Conservation (phyloP, 1,140 invertebrate genomes). For the Melitaea cinxia region DNA sequence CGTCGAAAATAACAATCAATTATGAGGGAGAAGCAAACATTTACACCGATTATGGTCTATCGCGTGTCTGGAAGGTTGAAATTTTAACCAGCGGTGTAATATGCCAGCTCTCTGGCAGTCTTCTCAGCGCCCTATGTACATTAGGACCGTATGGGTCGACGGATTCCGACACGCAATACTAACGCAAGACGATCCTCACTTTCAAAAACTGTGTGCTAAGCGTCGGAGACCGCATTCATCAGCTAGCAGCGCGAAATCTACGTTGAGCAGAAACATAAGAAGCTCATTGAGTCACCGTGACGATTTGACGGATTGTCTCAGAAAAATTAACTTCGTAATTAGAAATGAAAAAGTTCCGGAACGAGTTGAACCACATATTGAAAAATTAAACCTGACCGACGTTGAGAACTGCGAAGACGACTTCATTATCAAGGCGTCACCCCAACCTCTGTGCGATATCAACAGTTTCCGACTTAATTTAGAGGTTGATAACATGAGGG, state of each 20-base stretch:
- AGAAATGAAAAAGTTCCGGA: slow-evolving; percentile 45
- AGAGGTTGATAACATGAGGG: slow-evolving; percentile 55
- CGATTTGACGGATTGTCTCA: slow-evolving; percentile 48
- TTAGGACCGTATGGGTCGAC: slow-evolving; percentile 87
- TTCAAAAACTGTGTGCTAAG: slow-evolving; percentile 54
- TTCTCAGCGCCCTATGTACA: slow-evolving; percentile 86
- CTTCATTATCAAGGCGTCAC: slow-evolving; percentile 49
- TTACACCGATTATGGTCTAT: slow-evolving; percentile 42
- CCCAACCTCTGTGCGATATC: slow-evolving; percentile 51
- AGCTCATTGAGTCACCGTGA: slow-evolving; percentile 48
- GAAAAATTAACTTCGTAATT: slow-evolving; percentile 61
- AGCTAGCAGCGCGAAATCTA: slow-evolving; percentile 45
- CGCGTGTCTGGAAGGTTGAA: slow-evolving; percentile 26
- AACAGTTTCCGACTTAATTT: slow-evolving; percentile 39
- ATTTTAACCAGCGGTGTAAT: slow-evolving; percentile 42
- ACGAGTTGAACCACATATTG: slow-evolving; percentile 42
- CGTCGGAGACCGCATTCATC: slow-evolving; percentile 57
- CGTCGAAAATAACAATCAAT: slow-evolving; percentile 53
- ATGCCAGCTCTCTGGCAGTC: slow-evolving; percentile 85
- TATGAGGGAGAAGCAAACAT: slow-evolving; percentile 52
- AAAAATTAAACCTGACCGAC: slow-evolving; percentile 59
- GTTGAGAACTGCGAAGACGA: slow-evolving; percentile 60
- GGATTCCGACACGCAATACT: slow-evolving; percentile 87
- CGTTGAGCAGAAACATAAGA: slow-evolving; percentile 35
- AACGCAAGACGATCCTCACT: slow-evolving; percentile 83